phyloP scores from a whole-genome alignment of 2,113 vertebrate species.

The Toxotes jaculatrix region DNA sequence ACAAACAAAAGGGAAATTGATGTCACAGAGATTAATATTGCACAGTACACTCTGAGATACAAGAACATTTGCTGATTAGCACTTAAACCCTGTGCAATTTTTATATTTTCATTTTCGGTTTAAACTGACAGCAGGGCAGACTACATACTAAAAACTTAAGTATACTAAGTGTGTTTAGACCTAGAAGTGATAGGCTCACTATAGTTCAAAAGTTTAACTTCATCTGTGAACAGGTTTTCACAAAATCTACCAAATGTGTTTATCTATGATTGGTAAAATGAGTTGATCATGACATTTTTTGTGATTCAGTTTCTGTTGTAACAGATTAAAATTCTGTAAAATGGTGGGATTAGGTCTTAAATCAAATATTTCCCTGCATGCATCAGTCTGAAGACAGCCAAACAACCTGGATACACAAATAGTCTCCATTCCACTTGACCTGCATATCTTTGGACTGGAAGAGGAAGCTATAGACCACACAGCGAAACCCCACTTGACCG shows the following conservation, averaged over 20 bases:
- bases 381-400: too few species aligned
- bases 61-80: too few species aligned
- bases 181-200: too few species aligned
- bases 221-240: not conserved
- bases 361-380: not conserved
- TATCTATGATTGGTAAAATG: too few species aligned
- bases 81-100: not conserved
- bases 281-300: too few species aligned
- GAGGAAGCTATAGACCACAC: not conserved
- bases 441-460: not conserved
- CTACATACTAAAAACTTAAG: not conserved
- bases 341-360: too few species aligned
- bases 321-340: too few species aligned
- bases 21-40: not conserved
- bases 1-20: not conserved
- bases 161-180: not conserved
- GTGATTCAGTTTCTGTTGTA: too few species aligned
- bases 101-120: conserved; percentile 17
- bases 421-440: not conserved
- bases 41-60: not conserved
- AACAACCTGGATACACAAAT: not conserved
- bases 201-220: too few species aligned
- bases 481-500: not conserved
- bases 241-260: too few species aligned
- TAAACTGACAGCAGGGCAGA: not conserved